A percentile compares a stretch with the other conserved stretches of the same genome.
Evolutionary conservation across 2,113 vertebrate species (phyloP).

Genomic region (Stegostoma tigrinum): DNA sequence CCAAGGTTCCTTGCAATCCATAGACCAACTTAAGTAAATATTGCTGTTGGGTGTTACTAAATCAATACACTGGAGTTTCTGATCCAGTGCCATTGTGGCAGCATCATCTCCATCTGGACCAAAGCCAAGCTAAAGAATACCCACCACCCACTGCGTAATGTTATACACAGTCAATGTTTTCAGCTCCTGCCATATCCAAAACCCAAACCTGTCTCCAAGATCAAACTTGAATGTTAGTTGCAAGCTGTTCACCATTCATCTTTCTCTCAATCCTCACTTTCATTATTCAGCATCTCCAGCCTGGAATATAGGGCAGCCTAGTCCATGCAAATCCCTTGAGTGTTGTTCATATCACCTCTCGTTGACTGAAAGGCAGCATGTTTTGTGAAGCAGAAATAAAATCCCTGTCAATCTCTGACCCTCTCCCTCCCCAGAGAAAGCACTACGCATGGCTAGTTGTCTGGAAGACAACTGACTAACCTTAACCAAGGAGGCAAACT

Average conservation of each 20-base stretch:
- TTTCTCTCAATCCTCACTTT: neutral
- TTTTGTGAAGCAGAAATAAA: neutral
- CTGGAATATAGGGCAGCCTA: neutral
- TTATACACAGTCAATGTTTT: neutral
- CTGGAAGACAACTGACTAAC: neutral
- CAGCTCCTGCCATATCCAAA: neutral
- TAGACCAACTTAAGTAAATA: neutral
- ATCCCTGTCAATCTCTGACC: neutral
- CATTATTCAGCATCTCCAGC: neutral
- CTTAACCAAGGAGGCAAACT: neutral
- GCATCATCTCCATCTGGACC: neutral
- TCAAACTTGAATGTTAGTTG: neutral
- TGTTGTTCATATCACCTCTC: neutral
- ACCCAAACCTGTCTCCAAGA: neutral
- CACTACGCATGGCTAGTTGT: neutral
- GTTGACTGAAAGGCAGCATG: neutral
- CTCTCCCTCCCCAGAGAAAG: slow-evolving; percentile 2
- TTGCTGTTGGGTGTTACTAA: neutral
- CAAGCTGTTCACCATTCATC: neutral
- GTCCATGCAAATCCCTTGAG: neutral
- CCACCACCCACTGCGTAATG: neutral
- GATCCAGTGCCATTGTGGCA: neutral
- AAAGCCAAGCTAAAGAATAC: neutral
- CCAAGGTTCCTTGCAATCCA: neutral
- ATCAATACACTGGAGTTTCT: neutral